Percentiles rank a stretch among this genome's conserved stretches.
phyloP scores from a whole-genome alignment of 2,113 vertebrate genomes.

The Hemichromis elongatus region DNA sequence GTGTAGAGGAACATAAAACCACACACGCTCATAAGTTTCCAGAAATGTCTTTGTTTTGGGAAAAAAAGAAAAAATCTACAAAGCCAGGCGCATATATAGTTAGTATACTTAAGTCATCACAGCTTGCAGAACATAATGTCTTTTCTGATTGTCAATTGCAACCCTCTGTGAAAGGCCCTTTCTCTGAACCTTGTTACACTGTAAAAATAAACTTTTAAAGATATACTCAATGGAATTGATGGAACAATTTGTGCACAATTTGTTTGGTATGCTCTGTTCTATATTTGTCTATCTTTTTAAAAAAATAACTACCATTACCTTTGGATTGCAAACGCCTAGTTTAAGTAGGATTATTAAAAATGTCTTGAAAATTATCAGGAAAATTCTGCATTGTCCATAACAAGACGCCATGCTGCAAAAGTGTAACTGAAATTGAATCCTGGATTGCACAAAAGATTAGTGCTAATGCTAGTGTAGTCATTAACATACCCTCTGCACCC shows the following conservation, averaged over 20 bases:
- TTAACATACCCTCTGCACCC: not conserved
- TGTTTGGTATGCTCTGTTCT: not conserved
- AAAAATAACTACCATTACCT: not conserved
- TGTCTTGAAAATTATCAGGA: not conserved
- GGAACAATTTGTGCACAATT: not conserved
- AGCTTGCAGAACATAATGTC: constrained; percentile 7
- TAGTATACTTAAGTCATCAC: not conserved
- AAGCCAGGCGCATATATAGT: not conserved
- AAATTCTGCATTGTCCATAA: not conserved
- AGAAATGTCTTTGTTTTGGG: not conserved
- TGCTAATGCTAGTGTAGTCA: not conserved
- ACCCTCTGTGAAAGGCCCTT: not conserved
- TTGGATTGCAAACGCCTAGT: not conserved
- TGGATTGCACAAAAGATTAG: not conserved
- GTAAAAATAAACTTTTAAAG: not conserved
- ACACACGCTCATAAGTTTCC: not conserved
- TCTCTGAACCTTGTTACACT: not conserved
- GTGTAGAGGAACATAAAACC: not conserved
- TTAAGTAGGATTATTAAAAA: not conserved
- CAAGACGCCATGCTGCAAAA: not conserved
- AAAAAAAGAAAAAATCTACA: not conserved
- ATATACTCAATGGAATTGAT: not conserved
- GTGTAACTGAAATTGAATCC: not conserved
- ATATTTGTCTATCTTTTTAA: not conserved
- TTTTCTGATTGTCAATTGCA: constrained; percentile 22